Base-by-base conservation (phyloP, 2,113 vertebrate genomes). In the Cathartes aura region DNA sequence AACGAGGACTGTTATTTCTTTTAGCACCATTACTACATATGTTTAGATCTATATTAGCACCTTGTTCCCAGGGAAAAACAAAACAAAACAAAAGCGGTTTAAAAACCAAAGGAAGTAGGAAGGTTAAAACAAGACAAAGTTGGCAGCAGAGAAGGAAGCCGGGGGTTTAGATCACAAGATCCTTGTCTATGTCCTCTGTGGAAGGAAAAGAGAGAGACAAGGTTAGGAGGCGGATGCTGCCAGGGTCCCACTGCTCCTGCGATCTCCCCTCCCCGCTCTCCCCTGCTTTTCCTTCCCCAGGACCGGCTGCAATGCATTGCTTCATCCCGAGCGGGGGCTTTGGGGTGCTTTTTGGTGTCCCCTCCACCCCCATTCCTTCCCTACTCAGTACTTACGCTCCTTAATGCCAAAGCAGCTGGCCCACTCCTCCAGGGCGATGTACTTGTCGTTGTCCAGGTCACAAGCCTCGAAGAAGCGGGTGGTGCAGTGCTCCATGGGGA, bases 401-500 rank as follows among this genome's bases (percentile, higher is more conserved):
- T 99, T 99, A 97, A 99, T 98, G 98, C 99, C 99, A 2, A 99
- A 99, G 98, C 99, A 99, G 96, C 97, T 79, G 94, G 99, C 99
- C 99, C 99, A 99, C 97, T 99, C 99, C 36, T 99, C 99, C 97
- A 99, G 98, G 82, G 99, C 99, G 22, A 99, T 99, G 98, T 99
- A 99, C 93, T 99, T 99, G 98, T 99, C 99, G 0, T 97, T 98
- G 96, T 99, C 99, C 82, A 99, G 95, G 91, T 99, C 99, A 0
- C 99, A 99, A 93, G 98, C 95, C 45, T 99, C 99, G 1, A 99
- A 99, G 98, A 99, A 99, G 97, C 99, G 99, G 24, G 99, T 99
- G 98, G 99, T 99, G 99, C 99, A 99, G 81, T 99, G 99, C 98
- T 99, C 99, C 99, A 99, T 99, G 98, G 99, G 99, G 90, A 99